Percentiles rank a stretch among this genome's conserved stretches.
Conservation (phyloP, 2,797 vertebrate genomes). For the Gobionotothen gibberifrons region DNA sequence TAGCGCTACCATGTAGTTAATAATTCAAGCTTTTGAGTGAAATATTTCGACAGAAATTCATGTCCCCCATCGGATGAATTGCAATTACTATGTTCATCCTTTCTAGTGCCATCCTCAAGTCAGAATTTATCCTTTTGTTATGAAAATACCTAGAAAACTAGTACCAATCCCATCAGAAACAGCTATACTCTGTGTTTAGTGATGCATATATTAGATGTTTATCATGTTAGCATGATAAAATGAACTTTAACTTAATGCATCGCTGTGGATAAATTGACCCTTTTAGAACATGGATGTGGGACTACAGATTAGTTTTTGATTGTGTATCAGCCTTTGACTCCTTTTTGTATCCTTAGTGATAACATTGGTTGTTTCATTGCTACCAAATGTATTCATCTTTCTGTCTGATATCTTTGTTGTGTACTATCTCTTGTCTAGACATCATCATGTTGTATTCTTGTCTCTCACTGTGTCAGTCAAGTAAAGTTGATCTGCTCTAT, state of each 20-base stretch:
- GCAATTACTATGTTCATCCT: background rate
- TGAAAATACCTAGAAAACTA: background rate
- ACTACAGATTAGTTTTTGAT: background rate
- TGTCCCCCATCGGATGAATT: background rate
- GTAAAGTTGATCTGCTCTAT: background rate
- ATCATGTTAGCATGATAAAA: background rate
- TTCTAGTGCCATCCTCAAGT: background rate
- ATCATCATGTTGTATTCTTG: slow-evolving; percentile 23
- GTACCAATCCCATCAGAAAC: background rate
- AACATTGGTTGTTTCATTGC: background rate
- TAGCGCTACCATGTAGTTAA: background rate
- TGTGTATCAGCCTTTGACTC: background rate
- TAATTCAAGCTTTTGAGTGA: background rate
- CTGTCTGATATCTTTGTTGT: slow-evolving; percentile 19
- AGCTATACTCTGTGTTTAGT: background rate
- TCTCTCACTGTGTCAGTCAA: slow-evolving; percentile 15
- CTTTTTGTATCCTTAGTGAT: slow-evolving; percentile 6
- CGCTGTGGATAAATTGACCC: background rate
- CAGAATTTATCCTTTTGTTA: background rate
- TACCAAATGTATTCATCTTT: slow-evolving; percentile 5
- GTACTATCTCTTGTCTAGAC: slow-evolving; percentile 6
- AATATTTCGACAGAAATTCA: background rate
- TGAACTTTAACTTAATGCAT: background rate
- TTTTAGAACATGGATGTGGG: background rate
- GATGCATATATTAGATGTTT: background rate